These are phyloP conservation scores for Urophycis tenuis DNA, from an alignment of 2,797 vertebrate genomes.

Conservation along the genomic window DNA sequence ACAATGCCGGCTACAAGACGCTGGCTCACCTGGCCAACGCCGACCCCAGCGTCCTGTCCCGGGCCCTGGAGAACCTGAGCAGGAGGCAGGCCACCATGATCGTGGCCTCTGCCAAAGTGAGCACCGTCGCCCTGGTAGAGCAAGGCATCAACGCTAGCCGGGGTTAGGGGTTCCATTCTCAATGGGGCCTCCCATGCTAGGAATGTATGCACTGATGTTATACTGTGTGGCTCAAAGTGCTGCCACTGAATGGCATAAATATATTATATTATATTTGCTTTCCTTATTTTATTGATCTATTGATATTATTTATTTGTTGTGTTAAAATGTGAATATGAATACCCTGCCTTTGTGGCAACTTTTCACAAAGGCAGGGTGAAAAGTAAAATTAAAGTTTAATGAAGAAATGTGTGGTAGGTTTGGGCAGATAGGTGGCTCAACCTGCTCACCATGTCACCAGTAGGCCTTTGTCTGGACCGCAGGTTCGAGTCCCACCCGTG, in stretches of 20 bases:
- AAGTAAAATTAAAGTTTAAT: background rate
- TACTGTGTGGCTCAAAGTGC: background rate
- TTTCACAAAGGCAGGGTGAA: too few species aligned
- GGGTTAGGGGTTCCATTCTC: background rate
- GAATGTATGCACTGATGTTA: background rate
- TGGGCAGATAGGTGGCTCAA: background rate
- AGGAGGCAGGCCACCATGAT: constrained; percentile 82
- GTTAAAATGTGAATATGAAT: background rate
- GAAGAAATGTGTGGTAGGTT: background rate
- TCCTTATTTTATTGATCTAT: background rate
- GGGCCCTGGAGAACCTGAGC: constrained; percentile 74
- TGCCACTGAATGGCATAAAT: background rate
- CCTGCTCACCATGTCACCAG: background rate
- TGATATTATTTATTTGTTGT: background rate
- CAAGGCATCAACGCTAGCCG: background rate
- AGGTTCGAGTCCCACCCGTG: background rate
- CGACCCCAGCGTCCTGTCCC: constrained; percentile 72
- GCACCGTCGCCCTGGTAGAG: constrained; percentile 8
- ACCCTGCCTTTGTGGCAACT: background rate
- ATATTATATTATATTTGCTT: background rate
- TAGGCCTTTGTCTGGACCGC: background rate
- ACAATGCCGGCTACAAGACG: constrained; percentile 82
- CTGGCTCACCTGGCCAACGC: constrained; percentile 85
- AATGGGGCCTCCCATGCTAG: background rate
- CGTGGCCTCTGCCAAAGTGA: constrained; percentile 87